Evolutionary conservation across 1,140 invertebrate genomes (phyloP), one percentile per base, ranked within the genome.

Genomic region (Platorchestia sp.): DNA sequence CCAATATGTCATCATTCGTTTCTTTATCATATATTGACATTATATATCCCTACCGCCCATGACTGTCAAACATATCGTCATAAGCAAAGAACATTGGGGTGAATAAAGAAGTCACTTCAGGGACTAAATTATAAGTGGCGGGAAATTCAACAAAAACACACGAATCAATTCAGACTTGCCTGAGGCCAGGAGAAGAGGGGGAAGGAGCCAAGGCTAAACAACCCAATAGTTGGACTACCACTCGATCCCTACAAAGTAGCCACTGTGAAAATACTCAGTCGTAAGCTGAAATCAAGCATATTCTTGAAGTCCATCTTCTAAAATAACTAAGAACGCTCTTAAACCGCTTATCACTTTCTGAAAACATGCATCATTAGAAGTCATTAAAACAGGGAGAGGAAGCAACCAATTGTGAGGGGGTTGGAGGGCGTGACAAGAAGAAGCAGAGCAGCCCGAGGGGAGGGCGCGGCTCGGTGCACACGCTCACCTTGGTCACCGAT

Each of bases 401-500:
- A 10, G 59, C 14, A 75, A 36, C 27, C 59, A 75, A 36, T 75
- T 36, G 7, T 1, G 3, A 75, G 59, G 59, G 27, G 59, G 59
- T 75, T 75, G 59, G 14, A 10, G 27, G 59, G 59, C 59, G 59
- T 75, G 14, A 75, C 59, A 19, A 75, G 47, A 51, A 51, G 47
- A 51, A 51, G 59, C 59, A 75, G 59, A 75, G 27, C 59, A 75
- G 91, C 91, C 91, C 7, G 0, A 93, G 45, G 91, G 91, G 10
- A 93, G 91, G 91, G 91, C 44, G 91, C 44, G 91, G 91, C 45
- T 44, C 91, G 91, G 22, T 10, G 91, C 45, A 93, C 91, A 93
- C 19, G 91, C 91, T 93, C 91, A 93, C 91, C 91, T 93, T 93
- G 91, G 91, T 44, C 43, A 89, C 41, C 27, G 87, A 89, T 22